Base-by-base conservation (phyloP, 2,888 invertebrate species). In the Dasysyrphus albostriatus region DNA sequence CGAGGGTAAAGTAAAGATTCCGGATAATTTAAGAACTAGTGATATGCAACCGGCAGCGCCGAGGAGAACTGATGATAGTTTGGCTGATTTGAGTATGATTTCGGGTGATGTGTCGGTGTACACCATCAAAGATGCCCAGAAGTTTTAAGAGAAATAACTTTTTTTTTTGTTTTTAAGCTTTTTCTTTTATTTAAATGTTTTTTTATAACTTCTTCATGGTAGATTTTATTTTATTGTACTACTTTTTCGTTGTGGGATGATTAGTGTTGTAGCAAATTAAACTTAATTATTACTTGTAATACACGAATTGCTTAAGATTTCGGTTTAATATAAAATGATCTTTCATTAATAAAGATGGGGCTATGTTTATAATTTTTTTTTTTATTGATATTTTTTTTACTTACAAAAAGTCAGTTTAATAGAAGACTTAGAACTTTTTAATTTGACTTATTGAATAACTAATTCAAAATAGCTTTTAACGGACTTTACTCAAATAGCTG, bases 71-170 rank as follows among this genome's bases (percentile, higher is more conserved):
- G 89, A 91, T 63, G 90, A 88, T 8, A 93, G 93, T 84, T 89
- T 93, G 58, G 93, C 92, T 3, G 91, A 93, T 90, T 88, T 93
- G 12, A 92, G 92, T 6, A 67, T 93, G 16, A 90, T 91, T 61
- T 91, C 93, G 2, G 93, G 93, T 0, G 93, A 93, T 89, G 90
- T 93, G 19, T 93, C 93, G 0, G 78, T 93, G 54, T 92, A 93
- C 56, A 91, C 93, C 1, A 90, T 93, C 34, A 92, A 90, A 88
- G 92, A 93, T 92, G 94, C 90, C 91, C 91, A 91, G 67, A 92
- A 92, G 84, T 91, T 92, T 89, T 91, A 89, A 54, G 10, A 16
- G 12, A 37, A 16, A 16, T 47, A 7, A 0, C 9, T 10, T 34
- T 16, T 37, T 10, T 1, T 58, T 58, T 34, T 34, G 1, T 56